Evolutionary conservation across 1,140 invertebrate genomes (phyloP), one percentile per base, ranked within the genome.

Genomic region (Daktulosphaira vitifoliae): DNA sequence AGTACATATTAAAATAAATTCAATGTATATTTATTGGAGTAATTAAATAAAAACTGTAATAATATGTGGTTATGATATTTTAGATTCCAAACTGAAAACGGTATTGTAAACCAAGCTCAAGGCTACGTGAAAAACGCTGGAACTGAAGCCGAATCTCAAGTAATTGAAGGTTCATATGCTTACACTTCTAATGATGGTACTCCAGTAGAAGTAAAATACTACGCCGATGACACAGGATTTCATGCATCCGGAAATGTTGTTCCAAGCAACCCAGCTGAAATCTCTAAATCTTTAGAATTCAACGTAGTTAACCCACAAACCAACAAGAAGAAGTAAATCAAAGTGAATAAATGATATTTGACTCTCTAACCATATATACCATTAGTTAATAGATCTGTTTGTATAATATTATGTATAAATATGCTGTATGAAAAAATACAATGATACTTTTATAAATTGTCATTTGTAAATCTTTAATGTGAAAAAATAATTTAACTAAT

Each of bases 141-240:
- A 8, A 71, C 42, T 7, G 48, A 65, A 16, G n/a, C 23, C 13
- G 80, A 79, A 54, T 77, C 76, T n/a, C 75, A 77, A 69, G 72
- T 75, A 2, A 76, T 76, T 2, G 20, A 80, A 78, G n/a, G 84
- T 18, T 79, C 78, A 6, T 83, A 80, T 73, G 76, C 76, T 26
- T 87, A 85, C 76, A 79, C 80, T 18, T 81, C 81, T 18, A 80
- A 83, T 44, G 82, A 86, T 68, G 84, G 85, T 52, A 73, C 80
- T 38, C 79, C 81, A 22, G 79, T 84, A 67, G 74, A 77, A 25
- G 69, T 86, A 22, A 78, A 76, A 37, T 87, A 86, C 74, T 77
- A 81, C 65, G 82, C 83, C 26, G 88, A 89, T 72, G 86, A 89
- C 75, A 86, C 86, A 69, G 86, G 86, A 38, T 90, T 85, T 78